Conservation (phyloP, 2,113 vertebrate genomes). For the Trochalopteron elliotii region DNA sequence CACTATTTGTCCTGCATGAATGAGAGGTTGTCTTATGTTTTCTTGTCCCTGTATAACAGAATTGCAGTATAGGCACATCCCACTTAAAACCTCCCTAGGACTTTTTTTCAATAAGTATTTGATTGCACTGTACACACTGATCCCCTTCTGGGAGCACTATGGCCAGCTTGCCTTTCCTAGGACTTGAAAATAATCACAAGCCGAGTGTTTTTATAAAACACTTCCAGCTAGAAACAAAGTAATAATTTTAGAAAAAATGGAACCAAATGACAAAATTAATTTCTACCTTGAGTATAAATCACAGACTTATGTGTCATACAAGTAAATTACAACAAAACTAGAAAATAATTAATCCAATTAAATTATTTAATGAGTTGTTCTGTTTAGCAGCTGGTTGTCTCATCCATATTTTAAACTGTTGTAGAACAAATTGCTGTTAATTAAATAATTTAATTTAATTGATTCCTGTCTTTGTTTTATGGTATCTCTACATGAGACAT, state of each 20-base stretch:
- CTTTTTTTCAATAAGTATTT: background rate
- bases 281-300: background rate
- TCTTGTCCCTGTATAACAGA: conserved; percentile 66
- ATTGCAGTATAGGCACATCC: conserved; percentile 40
- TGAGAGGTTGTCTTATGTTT: conserved; percentile 72
- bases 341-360: conserved; percentile 41
- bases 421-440: conserved; percentile 33
- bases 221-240: background rate
- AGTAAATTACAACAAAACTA: conserved; percentile 15
- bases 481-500: background rate
- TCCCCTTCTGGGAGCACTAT: background rate
- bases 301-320: background rate
- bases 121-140: background rate
- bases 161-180: background rate
- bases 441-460: conserved; percentile 46
- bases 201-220: background rate
- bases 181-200: background rate
- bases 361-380: conserved; percentile 63
- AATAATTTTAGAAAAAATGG: background rate
- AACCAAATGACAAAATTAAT: background rate
- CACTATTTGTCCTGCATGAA: conserved; percentile 76
- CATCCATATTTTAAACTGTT: conserved; percentile 59
- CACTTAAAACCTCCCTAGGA: conserved; percentile 39
- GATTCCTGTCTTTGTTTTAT: conserved; percentile 8
- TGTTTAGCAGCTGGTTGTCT: conserved; percentile 55